A percentile compares a stretch with the other conserved stretches of the same genome.
Conservation (phyloP, 2,797 vertebrate species). For the Odontamblyopus rebecca region DNA sequence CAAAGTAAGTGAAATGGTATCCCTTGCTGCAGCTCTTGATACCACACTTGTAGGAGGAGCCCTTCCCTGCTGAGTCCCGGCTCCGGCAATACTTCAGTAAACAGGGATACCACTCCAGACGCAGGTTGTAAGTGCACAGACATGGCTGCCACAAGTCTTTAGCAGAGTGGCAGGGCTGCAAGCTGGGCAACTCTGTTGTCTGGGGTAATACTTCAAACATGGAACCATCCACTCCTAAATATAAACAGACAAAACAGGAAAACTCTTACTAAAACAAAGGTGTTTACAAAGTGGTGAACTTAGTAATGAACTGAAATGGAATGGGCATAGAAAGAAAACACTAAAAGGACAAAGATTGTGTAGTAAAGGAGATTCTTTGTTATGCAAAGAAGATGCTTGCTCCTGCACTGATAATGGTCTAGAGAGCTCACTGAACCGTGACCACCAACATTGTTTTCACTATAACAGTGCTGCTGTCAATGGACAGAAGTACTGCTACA, state of each 20-base stretch:
- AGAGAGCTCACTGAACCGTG: constrained; percentile 51
- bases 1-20: constrained; percentile 90
- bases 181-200: constrained; percentile 65
- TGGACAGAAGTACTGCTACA: constrained; percentile 51
- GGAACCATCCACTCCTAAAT: constrained; percentile 86
- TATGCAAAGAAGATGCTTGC: constrained; percentile 66
- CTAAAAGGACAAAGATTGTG: constrained; percentile 29
- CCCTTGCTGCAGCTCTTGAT: constrained; percentile 97
- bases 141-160: constrained; percentile 87
- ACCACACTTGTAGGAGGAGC: constrained; percentile 92
- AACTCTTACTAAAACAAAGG: background rate
- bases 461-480: constrained; percentile 61
- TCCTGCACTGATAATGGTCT: constrained; percentile 54
- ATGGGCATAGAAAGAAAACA: constrained; percentile 25
- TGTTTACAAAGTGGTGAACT: background rate
- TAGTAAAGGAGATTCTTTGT: constrained; percentile 59
- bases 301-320: constrained; percentile 29
- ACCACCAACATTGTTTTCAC: constrained; percentile 67
- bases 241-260: constrained; percentile 11
- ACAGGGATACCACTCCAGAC: constrained; percentile 97
- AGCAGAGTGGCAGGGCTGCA: constrained; percentile 81
- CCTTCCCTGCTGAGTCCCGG: constrained; percentile 79
- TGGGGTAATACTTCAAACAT: constrained; percentile 88
- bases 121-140: constrained; percentile 86
- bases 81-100: constrained; percentile 94